Evolutionary conservation across 2,797 vertebrate genomes (phyloP).

Genomic region (Clamator glandarius): DNA sequence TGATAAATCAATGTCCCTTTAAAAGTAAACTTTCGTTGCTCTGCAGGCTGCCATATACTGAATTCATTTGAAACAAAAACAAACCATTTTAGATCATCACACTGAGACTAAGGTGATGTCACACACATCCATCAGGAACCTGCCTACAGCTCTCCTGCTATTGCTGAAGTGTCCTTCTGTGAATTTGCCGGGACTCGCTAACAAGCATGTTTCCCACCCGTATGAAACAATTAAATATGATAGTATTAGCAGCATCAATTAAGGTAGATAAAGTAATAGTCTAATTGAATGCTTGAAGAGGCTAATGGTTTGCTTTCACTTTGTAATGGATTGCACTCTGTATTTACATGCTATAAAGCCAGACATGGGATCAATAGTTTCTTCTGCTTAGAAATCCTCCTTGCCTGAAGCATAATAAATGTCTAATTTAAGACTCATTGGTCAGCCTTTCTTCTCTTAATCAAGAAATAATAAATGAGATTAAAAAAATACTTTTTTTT

Average conservation of each 20-base stretch:
- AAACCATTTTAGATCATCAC: neutral
- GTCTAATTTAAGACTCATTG: slow-evolving; percentile 66
- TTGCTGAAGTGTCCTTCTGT: slow-evolving; percentile 43
- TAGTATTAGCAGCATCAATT: slow-evolving; percentile 80
- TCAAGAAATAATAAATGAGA: slow-evolving; percentile 48
- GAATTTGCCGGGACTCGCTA: slow-evolving; percentile 74
- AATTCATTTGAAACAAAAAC: neutral
- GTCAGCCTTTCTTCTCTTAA: slow-evolving; percentile 58
- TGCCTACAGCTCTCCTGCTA: neutral
- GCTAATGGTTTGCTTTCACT: slow-evolving; percentile 79
- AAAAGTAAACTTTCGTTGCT: neutral
- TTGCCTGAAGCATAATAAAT: slow-evolving; percentile 65
- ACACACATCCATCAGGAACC: neutral
- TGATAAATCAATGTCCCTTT: neutral
- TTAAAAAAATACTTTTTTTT: slow-evolving; percentile 18
- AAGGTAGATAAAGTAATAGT: slow-evolving; percentile 81
- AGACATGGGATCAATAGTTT: slow-evolving; percentile 78
- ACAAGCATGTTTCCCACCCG: slow-evolving; percentile 64
- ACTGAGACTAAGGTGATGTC: neutral
- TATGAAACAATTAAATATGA: slow-evolving; percentile 78
- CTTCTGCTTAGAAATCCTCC: slow-evolving; percentile 71
- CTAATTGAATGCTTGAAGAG: slow-evolving; percentile 77
- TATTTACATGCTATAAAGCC: slow-evolving; percentile 65
- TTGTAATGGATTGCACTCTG: slow-evolving; percentile 74
- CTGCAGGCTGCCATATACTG: neutral